A percentile compares a stretch with the other conserved stretches of the same genome.
Evolutionary conservation across 2,888 invertebrate species (phyloP).

Genomic region (Eupelmus urozonus): DNA sequence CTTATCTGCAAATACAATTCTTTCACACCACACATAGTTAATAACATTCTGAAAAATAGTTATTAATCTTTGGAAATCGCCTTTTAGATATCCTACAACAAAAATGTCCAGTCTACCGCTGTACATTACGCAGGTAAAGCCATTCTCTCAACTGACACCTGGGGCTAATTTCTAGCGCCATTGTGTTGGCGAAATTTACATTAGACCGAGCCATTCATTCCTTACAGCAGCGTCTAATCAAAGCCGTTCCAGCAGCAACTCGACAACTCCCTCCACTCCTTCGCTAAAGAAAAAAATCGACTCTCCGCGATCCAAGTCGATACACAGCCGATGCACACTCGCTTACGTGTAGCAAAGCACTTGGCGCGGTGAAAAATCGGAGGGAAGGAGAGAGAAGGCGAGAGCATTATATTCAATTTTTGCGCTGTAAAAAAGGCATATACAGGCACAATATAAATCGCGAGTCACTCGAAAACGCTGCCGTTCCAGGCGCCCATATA

Average conservation of each 20-base stretch:
- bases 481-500: constrained; percentile 31
- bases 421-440: constrained; percentile 1
- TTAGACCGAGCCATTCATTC: constrained; percentile 8
- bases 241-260: background rate
- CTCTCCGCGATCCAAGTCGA: constrained; percentile 3
- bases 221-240: background rate
- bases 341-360: background rate
- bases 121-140: too few relatives aligned
- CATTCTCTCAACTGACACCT: too few relatives aligned
- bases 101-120: too few relatives aligned
- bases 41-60: too few relatives aligned
- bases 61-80: too few relatives aligned
- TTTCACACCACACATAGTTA: too few relatives aligned
- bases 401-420: constrained; percentile 56
- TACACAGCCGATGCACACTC: background rate
- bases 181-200: background rate
- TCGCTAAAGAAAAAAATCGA: constrained; percentile 5
- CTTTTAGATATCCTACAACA: too few relatives aligned
- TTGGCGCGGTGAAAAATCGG: constrained; percentile 6
- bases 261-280: background rate
- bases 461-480: constrained; percentile 55
- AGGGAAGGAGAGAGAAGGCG: background rate
- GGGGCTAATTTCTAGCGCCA: too few relatives aligned
- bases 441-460: constrained; percentile 54
- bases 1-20: too few relatives aligned